Evolutionary conservation across 2,797 vertebrate species (phyloP).

Genomic region (Lithobates pipiens): DNA sequence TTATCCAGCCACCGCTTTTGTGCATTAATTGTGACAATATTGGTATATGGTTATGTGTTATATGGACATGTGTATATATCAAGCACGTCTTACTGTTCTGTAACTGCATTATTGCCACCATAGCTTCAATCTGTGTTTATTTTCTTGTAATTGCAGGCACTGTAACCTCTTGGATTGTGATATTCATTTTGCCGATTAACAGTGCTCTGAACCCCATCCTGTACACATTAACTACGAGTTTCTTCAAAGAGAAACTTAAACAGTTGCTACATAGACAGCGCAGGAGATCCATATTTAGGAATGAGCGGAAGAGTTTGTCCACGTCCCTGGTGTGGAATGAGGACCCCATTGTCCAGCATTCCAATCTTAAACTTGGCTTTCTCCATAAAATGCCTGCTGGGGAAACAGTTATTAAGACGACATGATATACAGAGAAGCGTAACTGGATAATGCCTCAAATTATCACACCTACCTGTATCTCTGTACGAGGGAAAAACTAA

Average conservation of each 20-base stretch:
- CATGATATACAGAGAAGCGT: conserved; percentile 32
- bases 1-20: not conserved
- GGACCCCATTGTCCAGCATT: conserved; percentile 57
- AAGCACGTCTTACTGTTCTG: conserved; percentile 1
- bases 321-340: conserved; percentile 76
- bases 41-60: not conserved
- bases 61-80: not conserved
- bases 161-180: conserved; percentile 82
- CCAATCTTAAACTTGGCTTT: conserved; percentile 72
- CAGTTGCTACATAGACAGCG: conserved; percentile 78
- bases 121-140: not conserved
- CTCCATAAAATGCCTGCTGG: conserved; percentile 70
- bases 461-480: conserved; percentile 47
- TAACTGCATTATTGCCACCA: not conserved
- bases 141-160: conserved; percentile 70
- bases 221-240: conserved; percentile 82
- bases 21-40: conserved; percentile 4
- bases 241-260: conserved; percentile 86
- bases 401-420: conserved; percentile 57
- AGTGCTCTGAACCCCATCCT: conserved; percentile 85
- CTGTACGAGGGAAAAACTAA: conserved; percentile 44
- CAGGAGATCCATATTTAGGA: conserved; percentile 73
- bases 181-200: conserved; percentile 85
- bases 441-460: not conserved
- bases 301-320: conserved; percentile 76